A percentile compares a stretch with the other conserved stretches of the same genome.
phyloP scores from a whole-genome alignment of 64 coral and sea anemone genomes.

The Pocillopora damicornis region DNA sequence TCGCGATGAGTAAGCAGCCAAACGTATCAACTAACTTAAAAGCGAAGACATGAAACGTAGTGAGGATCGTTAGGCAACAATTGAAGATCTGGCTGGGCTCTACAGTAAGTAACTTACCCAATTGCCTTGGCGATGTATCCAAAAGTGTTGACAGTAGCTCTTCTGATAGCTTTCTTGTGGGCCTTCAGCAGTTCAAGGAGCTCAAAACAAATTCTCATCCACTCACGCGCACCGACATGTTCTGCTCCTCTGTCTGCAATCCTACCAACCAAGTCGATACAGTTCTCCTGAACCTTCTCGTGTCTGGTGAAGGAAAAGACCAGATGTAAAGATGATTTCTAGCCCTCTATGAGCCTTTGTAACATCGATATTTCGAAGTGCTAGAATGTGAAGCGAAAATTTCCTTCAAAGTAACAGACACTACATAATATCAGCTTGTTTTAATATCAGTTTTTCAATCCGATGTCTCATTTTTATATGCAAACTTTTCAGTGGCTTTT shows the following conservation, averaged over 20 bases:
- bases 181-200: constrained; percentile 93
- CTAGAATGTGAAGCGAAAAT: too few relatives aligned
- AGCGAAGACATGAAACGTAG: not conserved
- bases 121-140: constrained; percentile 99
- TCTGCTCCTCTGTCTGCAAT: constrained; percentile 98
- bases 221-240: constrained; percentile 94
- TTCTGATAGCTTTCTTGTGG: constrained; percentile 97
- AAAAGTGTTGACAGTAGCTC: constrained; percentile 98
- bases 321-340: too few relatives aligned
- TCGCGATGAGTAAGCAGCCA: too few relatives aligned
- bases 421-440: too few relatives aligned
- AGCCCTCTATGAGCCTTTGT: too few relatives aligned
- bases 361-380: too few relatives aligned
- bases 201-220: constrained; percentile 99
- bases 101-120: constrained; percentile 57
- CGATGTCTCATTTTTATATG: too few relatives aligned
- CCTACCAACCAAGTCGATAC: constrained; percentile 94
- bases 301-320: constrained; percentile 54
- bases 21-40: too few relatives aligned
- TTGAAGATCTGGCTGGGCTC: not conserved
- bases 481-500: too few relatives aligned
- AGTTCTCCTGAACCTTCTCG: constrained; percentile 98
- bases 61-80: not conserved
- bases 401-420: too few relatives aligned
- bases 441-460: too few relatives aligned